phyloP scores from a whole-genome alignment of 2,888 invertebrate species.

The Drosophila conformis region DNA sequence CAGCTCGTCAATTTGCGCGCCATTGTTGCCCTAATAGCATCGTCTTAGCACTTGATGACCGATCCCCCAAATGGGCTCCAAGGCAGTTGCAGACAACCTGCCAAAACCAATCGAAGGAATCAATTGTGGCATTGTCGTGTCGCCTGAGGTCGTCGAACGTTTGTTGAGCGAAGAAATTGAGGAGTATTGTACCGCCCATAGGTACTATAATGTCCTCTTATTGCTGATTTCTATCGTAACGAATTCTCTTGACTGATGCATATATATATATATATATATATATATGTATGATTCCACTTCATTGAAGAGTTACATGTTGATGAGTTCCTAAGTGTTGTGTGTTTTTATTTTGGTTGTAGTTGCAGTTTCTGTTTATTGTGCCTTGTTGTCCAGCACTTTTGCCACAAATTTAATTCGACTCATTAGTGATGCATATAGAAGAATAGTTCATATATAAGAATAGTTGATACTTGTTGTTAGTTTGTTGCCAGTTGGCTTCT shows the following conservation, averaged over 20 bases:
- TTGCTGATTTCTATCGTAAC: not conserved
- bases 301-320: constrained; percentile 67
- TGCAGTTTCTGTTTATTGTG: constrained; percentile 4
- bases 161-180: not conserved
- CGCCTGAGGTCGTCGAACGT: constrained; percentile 52
- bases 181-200: not conserved
- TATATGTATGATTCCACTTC: constrained; percentile 59
- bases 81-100: constrained; percentile 24
- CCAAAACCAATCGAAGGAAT: constrained; percentile 74
- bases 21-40: constrained; percentile 10
- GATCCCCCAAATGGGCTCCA: not conserved
- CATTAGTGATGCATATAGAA: constrained; percentile 29
- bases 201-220: not conserved
- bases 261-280: constrained; percentile 1
- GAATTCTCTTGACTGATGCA: not conserved
- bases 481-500: not conserved
- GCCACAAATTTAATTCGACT: constrained; percentile 1
- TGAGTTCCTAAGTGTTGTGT: not conserved
- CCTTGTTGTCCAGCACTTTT: constrained; percentile 5
- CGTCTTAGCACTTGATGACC: not conserved
- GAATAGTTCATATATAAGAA: constrained; percentile 7
- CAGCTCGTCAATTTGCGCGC: constrained; percentile 25
- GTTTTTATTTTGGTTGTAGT: not conserved
- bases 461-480: not conserved
- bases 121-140: constrained; percentile 69